Conservation (phyloP, 37 sponge, comb jelly and placozoan species). For the Axinella damicornis region DNA sequence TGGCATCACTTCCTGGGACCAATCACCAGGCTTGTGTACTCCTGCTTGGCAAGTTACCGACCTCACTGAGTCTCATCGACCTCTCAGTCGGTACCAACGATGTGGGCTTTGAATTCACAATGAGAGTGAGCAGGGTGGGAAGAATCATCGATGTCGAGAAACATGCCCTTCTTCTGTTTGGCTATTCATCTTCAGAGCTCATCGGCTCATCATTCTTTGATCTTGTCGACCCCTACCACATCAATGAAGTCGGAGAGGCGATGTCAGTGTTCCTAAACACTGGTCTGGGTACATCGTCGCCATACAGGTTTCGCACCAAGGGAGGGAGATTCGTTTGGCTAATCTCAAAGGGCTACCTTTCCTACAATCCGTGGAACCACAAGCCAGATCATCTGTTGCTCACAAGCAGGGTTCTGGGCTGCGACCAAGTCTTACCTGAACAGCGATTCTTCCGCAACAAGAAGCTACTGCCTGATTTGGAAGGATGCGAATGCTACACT, state of each 20-base stretch:
- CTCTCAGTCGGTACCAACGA: constrained; percentile 53
- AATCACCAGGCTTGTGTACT: constrained; percentile 28
- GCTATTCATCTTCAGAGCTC: constrained; percentile 51
- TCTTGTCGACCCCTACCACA: constrained; percentile 74
- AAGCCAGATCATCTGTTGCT: constrained; percentile 76
- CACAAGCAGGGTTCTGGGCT: constrained; percentile 53
- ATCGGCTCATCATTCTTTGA: constrained; percentile 71
- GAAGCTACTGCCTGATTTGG: constrained; percentile 38
- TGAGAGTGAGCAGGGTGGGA: constrained; percentile 65
- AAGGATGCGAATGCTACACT: constrained; percentile 28
- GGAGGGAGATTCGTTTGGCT: constrained; percentile 63
- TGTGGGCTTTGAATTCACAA: constrained; percentile 57
- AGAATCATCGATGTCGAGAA: constrained; percentile 63
- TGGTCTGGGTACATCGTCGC: constrained; percentile 60
- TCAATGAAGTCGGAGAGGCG: constrained; percentile 42
- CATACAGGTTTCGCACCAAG: constrained; percentile 69
- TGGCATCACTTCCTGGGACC: neutral
- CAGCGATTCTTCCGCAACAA: constrained; percentile 35
- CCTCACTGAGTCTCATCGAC: constrained; percentile 32
- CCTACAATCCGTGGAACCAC: constrained; percentile 85
- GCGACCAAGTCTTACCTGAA: constrained; percentile 68
- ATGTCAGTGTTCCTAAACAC: constrained; percentile 36
- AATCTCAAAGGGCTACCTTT: constrained; percentile 60
- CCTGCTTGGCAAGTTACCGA: constrained; percentile 35
- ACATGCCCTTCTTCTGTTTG: constrained; percentile 64